These are phyloP conservation scores for Ophion obscuratus DNA, from an alignment of 2,888 invertebrate genomes.

Conservation along the genomic window DNA sequence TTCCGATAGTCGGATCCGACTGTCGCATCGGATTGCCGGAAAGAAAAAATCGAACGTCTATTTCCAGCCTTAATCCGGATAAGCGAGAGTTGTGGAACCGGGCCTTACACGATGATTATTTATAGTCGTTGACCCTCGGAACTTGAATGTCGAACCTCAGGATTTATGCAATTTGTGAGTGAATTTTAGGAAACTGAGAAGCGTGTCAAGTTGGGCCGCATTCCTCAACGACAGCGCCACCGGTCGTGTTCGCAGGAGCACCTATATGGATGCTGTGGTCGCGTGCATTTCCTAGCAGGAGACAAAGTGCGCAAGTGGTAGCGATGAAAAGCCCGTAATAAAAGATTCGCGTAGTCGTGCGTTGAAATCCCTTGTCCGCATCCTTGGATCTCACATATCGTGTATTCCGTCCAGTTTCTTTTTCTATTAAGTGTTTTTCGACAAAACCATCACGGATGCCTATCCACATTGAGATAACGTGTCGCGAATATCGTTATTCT, in stretches of 20 bases:
- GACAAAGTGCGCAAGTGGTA: constrained; percentile 33
- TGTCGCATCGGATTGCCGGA: too few relatives aligned
- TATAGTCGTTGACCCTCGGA: constrained; percentile 25
- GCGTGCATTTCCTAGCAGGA: constrained; percentile 20
- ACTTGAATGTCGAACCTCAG: constrained; percentile 18
- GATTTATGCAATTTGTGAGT: constrained; percentile 38
- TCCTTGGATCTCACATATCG: background rate
- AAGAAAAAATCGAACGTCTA: too few relatives aligned
- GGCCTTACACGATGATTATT: background rate
- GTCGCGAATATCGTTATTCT: background rate
- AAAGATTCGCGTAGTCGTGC: constrained; percentile 14
- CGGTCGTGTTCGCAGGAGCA: constrained; percentile 27
- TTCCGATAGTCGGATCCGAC: too few relatives aligned
- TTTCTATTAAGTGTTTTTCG: background rate
- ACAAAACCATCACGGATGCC: too few relatives aligned
- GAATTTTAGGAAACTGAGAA: constrained; percentile 35
- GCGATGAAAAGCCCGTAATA: constrained; percentile 7
- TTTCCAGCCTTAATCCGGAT: too few relatives aligned
- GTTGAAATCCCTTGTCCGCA: constrained; percentile 29
- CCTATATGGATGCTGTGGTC: constrained; percentile 2
- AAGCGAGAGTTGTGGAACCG: too few relatives aligned
- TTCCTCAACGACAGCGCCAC: constrained; percentile 65
- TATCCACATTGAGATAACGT: too few relatives aligned
- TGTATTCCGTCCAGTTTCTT: background rate
- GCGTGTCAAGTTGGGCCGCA: background rate